These are phyloP conservation scores for Timandra comae DNA, from an alignment of 2,888 invertebrate species.

Conservation along the genomic window DNA sequence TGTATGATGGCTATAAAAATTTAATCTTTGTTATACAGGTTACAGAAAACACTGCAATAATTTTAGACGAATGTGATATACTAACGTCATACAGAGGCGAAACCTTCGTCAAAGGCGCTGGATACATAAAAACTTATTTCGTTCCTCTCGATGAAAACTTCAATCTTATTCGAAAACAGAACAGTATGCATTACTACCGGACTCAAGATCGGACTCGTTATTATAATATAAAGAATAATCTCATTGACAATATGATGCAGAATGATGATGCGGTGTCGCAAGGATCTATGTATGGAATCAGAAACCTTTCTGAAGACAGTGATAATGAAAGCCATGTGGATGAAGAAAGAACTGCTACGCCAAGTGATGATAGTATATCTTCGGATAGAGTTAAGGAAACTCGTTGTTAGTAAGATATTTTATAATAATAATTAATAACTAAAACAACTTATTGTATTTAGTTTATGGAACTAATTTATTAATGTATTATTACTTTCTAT, in stretches of 20 bases:
- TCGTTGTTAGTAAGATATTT: slow-evolving; percentile 32
- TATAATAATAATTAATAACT: no score
- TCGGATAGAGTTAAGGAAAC: slow-evolving; percentile 48
- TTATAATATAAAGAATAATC: slow-evolving; percentile 34
- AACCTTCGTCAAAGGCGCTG: slow-evolving; percentile 84
- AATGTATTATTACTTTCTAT: no score
- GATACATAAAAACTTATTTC: slow-evolving; percentile 83
- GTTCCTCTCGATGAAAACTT: slow-evolving; percentile 80
- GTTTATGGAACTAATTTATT: no score
- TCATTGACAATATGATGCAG: slow-evolving; percentile 32
- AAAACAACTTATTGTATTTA: no score
- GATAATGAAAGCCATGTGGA: slow-evolving; percentile 15
- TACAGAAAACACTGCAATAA: slow-evolving; percentile 82
- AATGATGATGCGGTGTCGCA: slow-evolving; percentile 25
- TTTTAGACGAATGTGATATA: slow-evolving; percentile 81
- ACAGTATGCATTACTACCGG: slow-evolving; percentile 44
- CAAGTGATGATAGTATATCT: slow-evolving; percentile 29
- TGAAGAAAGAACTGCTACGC: slow-evolving; percentile 20
- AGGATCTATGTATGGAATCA: slow-evolving; percentile 29
- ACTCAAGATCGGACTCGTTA: slow-evolving; percentile 38
- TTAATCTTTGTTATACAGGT: slow-evolving; percentile 55
- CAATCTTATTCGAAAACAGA: slow-evolving; percentile 62
- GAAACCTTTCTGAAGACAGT: slow-evolving; percentile 30
- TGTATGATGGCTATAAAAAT: neutral
- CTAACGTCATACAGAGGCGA: slow-evolving; percentile 82